Percentiles rank a stretch among this genome's conserved stretches.
Evolutionary conservation across 2,797 vertebrate genomes (phyloP).

Genomic region (Microchirus variegatus): DNA sequence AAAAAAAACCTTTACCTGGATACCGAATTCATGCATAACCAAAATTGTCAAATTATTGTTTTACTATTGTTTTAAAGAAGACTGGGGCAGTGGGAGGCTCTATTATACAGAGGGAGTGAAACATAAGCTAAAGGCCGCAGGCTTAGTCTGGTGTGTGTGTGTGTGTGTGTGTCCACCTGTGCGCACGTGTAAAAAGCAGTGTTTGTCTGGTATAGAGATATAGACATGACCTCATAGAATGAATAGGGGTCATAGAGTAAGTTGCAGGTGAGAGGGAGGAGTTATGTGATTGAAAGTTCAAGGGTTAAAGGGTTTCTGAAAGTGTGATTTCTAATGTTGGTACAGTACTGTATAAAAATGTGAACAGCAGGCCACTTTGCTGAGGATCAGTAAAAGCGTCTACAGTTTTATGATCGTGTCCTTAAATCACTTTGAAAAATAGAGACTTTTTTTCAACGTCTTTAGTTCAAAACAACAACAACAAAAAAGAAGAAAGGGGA

Average conservation of each 20-base stretch:
- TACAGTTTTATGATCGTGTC: conserved; percentile 8
- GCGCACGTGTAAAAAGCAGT: conserved; percentile 6
- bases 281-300: conserved; percentile 26
- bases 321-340: conserved; percentile 15
- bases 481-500: conserved; percentile 6
- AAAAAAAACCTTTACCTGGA: too few relatives aligned
- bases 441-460: background rate
- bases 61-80: too few relatives aligned
- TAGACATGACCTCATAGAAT: conserved; percentile 37
- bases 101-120: conserved; percentile 14
- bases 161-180: conserved; percentile 19
- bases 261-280: conserved; percentile 26
- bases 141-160: conserved; percentile 12
- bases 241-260: conserved; percentile 39
- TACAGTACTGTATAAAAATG: conserved; percentile 2
- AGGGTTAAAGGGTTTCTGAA: conserved; percentile 52
- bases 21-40: too few relatives aligned
- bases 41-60: too few relatives aligned
- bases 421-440: conserved; percentile 14
- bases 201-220: conserved; percentile 24
- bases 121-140: conserved; percentile 39
- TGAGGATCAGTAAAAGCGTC: conserved; percentile 13
- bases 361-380: conserved; percentile 2
- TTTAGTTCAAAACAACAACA: too few relatives aligned
- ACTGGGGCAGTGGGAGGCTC: conserved; percentile 4